Evolutionary conservation across 2,888 invertebrate genomes (phyloP), one percentile per base, ranked within the genome.

Genomic region (Craniophora ligustri): DNA sequence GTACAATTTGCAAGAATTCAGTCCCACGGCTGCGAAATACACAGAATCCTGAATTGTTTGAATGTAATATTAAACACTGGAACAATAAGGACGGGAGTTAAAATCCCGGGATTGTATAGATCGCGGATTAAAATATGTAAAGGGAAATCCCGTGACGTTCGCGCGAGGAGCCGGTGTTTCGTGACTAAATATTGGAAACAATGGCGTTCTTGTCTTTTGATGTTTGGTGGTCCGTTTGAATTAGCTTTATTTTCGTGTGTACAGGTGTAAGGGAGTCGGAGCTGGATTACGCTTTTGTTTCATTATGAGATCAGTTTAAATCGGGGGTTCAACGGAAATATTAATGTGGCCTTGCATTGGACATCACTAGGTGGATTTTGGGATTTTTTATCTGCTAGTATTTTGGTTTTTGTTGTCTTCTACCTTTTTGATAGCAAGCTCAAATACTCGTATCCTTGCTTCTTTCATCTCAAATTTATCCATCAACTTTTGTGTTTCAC

Each of bases 101-200:
- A 63, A 60, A 47, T 47, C 41, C 51, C 31, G 42, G 60, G 40
- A 41, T 64, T 64, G 56, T 68, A 60, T 71, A 64, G 69, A 73
- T 71, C 62, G 60, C 38, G 51, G 67, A 74, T 77, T 71, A 74
- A 75, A 74, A 72, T 67, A 60, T 74, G 55, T 67, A 67, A 62
- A 55, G 62, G 67, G 51, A 64, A 51, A 47, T 55, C 49, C 26
- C 31, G 57, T 40, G 47, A 59, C 21, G 46, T 60, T 47, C 36
- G 56, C 46, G 19, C 15, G 26, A 38, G 38, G 48, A 42, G 56
- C 39, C 44, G 38, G 16, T 40, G 32, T 50, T 54, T 38, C 35
- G 41, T 15, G 57, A 59, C 51, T 67, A 57, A 49, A 74, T 74
- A 67, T 61, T 58, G 49, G 21, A 60, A 56, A 74, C 74, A 72